Percentiles rank a stretch among this genome's conserved stretches.
Conservation (phyloP, 2,797 vertebrate species). For the Lepilemur septentrionalis region DNA sequence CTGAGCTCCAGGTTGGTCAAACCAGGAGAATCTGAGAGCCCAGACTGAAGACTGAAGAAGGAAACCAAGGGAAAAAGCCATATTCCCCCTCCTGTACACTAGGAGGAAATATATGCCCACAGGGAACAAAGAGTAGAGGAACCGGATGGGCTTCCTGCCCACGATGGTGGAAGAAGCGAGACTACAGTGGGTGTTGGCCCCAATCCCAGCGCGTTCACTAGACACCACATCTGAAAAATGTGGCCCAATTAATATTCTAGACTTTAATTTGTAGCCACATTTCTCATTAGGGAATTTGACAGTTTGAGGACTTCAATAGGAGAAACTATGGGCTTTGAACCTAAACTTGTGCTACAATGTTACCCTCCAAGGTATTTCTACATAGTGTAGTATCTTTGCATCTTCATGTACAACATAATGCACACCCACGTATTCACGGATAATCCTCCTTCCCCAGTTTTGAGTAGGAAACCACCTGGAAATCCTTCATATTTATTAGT, state of each 20-base stretch:
- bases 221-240: background rate
- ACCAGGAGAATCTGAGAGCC: background rate
- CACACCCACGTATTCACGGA: background rate
- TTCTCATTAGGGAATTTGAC: background rate
- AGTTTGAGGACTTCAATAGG: background rate
- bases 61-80: background rate
- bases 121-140: background rate
- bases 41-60: background rate
- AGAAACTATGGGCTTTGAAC: background rate
- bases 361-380: background rate
- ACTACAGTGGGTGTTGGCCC: no score
- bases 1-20: background rate
- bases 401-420: background rate
- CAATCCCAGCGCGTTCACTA: background rate
- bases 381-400: background rate
- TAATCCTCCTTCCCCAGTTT: background rate
- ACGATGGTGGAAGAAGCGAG: background rate
- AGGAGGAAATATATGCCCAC: background rate
- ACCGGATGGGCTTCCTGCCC: background rate
- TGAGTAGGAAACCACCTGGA: background rate
- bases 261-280: background rate
- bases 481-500: background rate
- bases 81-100: background rate
- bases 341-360: background rate
- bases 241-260: background rate